phyloP scores from a whole-genome alignment of 2,797 vertebrate genomes.

The Cheirogaleus major region DNA sequence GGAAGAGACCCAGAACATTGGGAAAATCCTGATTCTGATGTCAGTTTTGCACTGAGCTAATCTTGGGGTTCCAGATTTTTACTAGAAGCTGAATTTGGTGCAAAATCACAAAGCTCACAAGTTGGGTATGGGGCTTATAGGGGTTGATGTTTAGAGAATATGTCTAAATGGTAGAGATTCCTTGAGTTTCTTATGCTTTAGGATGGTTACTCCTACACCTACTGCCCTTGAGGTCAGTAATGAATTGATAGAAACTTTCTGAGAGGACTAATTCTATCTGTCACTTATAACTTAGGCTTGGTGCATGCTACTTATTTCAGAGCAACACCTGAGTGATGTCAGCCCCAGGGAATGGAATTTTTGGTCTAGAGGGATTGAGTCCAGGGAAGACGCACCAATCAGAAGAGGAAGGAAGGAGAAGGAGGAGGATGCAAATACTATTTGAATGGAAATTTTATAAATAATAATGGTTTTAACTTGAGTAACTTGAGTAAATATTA shows the following conservation, averaged over 20 bases:
- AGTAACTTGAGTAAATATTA: slow-evolving; percentile 46
- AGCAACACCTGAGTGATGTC: neutral
- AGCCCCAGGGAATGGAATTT: neutral
- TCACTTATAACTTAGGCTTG: neutral
- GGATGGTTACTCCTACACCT: neutral
- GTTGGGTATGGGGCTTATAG: neutral
- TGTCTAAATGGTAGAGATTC: neutral
- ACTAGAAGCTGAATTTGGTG: neutral
- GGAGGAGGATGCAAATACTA: neutral
- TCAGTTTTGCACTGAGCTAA: neutral
- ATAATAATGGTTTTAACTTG: slow-evolving; percentile 38
- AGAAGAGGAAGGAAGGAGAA: slow-evolving; percentile 51
- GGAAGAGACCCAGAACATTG: neutral
- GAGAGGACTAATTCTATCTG: neutral
- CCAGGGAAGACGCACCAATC: neutral
- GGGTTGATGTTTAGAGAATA: neutral
- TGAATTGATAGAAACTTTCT: neutral
- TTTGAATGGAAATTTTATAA: slow-evolving; percentile 39
- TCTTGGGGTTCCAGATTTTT: neutral
- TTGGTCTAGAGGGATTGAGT: neutral
- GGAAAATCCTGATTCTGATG: slow-evolving; percentile 14
- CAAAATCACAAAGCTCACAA: neutral
- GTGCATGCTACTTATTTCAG: neutral
- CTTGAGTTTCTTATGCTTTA: neutral
- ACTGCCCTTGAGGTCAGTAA: neutral